Conservation (phyloP, 2,113 vertebrate species). For the Eolophus roseicapilla region DNA sequence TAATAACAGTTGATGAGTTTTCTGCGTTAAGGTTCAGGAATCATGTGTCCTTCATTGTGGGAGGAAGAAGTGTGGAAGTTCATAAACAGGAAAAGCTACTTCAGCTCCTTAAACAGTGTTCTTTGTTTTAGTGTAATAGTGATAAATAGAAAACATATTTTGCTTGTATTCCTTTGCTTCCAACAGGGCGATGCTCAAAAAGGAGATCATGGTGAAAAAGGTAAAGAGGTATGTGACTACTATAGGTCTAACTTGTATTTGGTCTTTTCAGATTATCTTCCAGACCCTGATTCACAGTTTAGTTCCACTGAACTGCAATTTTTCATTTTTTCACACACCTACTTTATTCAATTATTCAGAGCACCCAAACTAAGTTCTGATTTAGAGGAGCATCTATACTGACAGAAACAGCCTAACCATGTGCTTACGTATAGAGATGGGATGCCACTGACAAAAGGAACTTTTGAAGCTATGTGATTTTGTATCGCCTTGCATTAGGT, state of each 20-base stretch:
- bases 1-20: background rate
- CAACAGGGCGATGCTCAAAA: slow-evolving; percentile 80
- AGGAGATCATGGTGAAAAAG: slow-evolving; percentile 79
- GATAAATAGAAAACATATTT: background rate
- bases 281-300: background rate
- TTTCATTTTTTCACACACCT: background rate
- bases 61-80: background rate
- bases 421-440: background rate
- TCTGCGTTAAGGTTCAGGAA: background rate
- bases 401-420: background rate
- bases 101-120: background rate
- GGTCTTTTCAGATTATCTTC: background rate
- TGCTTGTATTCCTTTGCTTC: slow-evolving; percentile 32
- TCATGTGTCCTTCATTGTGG: background rate
- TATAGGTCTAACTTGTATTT: background rate
- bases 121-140: background rate
- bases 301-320: background rate
- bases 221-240: slow-evolving; percentile 73
- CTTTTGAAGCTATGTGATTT: background rate
- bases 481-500: background rate
- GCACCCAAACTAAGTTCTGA: background rate
- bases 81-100: background rate
- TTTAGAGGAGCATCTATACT: background rate
- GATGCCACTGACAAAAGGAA: background rate
- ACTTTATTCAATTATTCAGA: background rate